Base-by-base conservation (phyloP, 2,888 invertebrate genomes). In the Oxystoma pomonae region DNA sequence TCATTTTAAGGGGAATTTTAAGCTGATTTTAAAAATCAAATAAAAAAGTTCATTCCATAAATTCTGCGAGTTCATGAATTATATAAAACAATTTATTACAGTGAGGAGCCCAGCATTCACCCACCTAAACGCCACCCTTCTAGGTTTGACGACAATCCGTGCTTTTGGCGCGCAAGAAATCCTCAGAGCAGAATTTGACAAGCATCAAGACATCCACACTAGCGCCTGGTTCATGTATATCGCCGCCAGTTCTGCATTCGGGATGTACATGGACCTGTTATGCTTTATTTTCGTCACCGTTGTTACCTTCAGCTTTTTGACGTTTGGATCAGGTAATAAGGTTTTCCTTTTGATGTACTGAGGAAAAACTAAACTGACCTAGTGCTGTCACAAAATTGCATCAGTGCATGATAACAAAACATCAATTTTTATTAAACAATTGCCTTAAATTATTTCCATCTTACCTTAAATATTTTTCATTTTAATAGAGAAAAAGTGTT, bases 51-150 rank as follows among this genome's bases (percentile, higher is more conserved):
- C n/a, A n/a, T n/a, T n/a, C n/a, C n/a, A n/a, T n/a, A n/a, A n/a
- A n/a, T n/a, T n/a, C n/a, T n/a, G n/a, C n/a, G n/a, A n/a, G n/a
- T n/a, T n/a, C n/a, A n/a, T n/a, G n/a, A n/a, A 76, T 60, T n/a
- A n/a, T n/a, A n/a, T n/a, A n/a, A n/a, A n/a, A n/a, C n/a, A n/a
- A n/a, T n/a, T n/a, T n/a, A n/a, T n/a, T n/a, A 35, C 81, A 93
- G 93, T 91, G 70, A 85, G 92, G 62, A 92, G 92, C 73, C 94
- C 94, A 0, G 90, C 94, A 0, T 94, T 92, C 76, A 86, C 90
- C 0, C 93, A 94, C 76, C 81, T 94, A 50, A 91, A 88, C 73
- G 89, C 92, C 7, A 89, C 91, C 0, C 82, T 95, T 1, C 86
- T 90, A 69, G 94, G 94, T 0, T 78, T 94, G 19, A 86, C 90